Base-by-base conservation (phyloP, 2,888 invertebrate species). In the Ypsolopha scabrella region DNA sequence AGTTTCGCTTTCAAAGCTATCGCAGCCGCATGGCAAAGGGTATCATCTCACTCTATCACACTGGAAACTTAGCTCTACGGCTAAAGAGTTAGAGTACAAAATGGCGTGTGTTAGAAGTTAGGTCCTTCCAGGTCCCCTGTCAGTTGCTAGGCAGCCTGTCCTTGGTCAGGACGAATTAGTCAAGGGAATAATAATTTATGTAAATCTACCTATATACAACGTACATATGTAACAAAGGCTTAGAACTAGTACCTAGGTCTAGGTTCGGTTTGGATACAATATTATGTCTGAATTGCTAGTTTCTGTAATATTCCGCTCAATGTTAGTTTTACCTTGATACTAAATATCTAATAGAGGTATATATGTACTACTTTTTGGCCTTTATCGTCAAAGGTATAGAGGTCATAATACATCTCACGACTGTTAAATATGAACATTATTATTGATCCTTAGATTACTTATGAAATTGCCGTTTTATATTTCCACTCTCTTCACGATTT, bases 121-220 rank as follows among this genome's bases (percentile, higher is more conserved):
- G 72, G 71, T 74, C 75, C 72, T 75, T 75, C 68, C 68, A 80
- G 75, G 74, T 74, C 72, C 75, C 70, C 65, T 61, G 58, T 63
- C 58, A 60, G 58, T 53, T 60, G 64, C 69, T 66, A 61, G 70
- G 64, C 68, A 72, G 47, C 34, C 35, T 64, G 74, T 80, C 83
- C 83, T 86, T 85, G 82, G 74, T 74, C 75, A 79, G 79, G 80
- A 79, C 78, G 79, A 83, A 86, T 85, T 85, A 81, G 80, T 77
- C 75, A 72, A 66, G 75, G 76, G 81, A 81, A 81, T 83, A 80
- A 85, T 83, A 85, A 83, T 81, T 83, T 80, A 85, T 83, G 80
- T 77, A 82, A 80, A 85, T 80, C 72, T 75, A 65, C 64, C 56
- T 62, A 59, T 54, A 60, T 59, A 58, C 43, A 8, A 11, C 13